A percentile compares a stretch with the other conserved stretches of the same genome.
Evolutionary conservation across 2,113 vertebrate genomes (phyloP).

Genomic region (Psittacara wagleri): DNA sequence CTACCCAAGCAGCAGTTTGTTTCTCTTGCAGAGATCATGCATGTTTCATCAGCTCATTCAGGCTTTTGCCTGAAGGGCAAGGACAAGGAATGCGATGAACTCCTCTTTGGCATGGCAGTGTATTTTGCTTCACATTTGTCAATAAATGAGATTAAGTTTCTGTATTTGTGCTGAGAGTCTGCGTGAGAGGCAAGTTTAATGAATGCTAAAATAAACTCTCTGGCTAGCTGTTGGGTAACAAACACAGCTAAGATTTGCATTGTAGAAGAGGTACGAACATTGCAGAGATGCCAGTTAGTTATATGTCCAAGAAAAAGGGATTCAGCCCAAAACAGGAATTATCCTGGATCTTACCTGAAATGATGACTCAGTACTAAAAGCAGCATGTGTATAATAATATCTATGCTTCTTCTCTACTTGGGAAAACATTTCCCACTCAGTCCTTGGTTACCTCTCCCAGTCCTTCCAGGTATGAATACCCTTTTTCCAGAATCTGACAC

Average conservation of each 20-base stretch:
- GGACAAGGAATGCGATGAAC: constrained; percentile 57
- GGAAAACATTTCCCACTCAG: background rate
- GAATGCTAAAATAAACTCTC: constrained; percentile 44
- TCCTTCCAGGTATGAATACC: background rate
- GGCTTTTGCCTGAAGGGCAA: constrained; percentile 50
- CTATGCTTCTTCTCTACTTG: background rate
- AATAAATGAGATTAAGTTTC: constrained; percentile 57
- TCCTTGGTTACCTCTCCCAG: background rate
- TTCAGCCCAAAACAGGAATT: background rate
- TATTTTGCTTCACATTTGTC: constrained; percentile 63
- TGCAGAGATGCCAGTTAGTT: constrained; percentile 19
- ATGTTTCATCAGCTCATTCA: background rate
- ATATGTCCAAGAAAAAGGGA: background rate
- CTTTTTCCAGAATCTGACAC: background rate
- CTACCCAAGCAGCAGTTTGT: background rate
- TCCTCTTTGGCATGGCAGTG: constrained; percentile 32
- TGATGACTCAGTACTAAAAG: background rate
- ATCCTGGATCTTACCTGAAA: background rate
- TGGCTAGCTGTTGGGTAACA: constrained; percentile 28
- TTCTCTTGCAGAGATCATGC: background rate
- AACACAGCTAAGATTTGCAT: background rate
- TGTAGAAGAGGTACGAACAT: background rate
- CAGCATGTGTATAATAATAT: background rate
- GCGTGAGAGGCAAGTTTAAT: constrained; percentile 7
- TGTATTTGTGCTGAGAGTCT: constrained; percentile 39